phyloP scores from a whole-genome alignment of 2,888 invertebrate genomes.

The Drosophila fulvimacula region DNA sequence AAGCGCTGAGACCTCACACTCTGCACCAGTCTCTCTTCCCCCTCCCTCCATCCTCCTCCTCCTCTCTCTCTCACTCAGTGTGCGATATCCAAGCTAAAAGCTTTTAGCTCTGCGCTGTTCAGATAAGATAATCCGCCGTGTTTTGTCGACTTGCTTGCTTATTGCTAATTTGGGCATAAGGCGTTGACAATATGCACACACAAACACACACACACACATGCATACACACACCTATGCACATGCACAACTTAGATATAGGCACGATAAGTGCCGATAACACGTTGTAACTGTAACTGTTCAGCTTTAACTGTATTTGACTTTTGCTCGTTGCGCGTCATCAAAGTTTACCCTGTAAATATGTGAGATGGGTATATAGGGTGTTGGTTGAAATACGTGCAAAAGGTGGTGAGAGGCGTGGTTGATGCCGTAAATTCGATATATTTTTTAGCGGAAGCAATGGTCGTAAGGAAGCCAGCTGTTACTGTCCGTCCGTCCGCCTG shows the following conservation, averaged over 20 bases:
- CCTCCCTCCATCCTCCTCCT: neutral
- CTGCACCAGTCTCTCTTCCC: neutral
- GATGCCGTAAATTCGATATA: too few species aligned
- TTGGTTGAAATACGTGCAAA: neutral
- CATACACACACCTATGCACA: neutral
- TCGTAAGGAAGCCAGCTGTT: too few species aligned
- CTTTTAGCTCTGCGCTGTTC: conserved; percentile 52
- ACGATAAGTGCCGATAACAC: conserved; percentile 52
- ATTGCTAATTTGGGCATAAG: conserved; percentile 74
- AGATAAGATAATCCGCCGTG: conserved; percentile 80
- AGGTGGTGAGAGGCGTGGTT: neutral
- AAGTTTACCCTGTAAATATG: conserved; percentile 1
- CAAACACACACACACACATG: neutral
- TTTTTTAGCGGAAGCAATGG: neutral
- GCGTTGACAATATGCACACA: conserved; percentile 38
- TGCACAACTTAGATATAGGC: conserved; percentile 37
- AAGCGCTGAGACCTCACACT: too few species aligned
- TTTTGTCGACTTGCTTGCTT: conserved; percentile 34
- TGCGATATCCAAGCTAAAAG: conserved; percentile 51
- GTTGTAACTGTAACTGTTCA: conserved; percentile 52
- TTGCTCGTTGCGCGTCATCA: conserved; percentile 52
- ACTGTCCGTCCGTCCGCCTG: neutral
- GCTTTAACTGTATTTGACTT: conserved; percentile 25
- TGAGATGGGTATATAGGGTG: neutral
- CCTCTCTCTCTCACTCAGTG: neutral